Base-by-base conservation (phyloP, 2,888 invertebrate species). In the Andricus curvator region DNA sequence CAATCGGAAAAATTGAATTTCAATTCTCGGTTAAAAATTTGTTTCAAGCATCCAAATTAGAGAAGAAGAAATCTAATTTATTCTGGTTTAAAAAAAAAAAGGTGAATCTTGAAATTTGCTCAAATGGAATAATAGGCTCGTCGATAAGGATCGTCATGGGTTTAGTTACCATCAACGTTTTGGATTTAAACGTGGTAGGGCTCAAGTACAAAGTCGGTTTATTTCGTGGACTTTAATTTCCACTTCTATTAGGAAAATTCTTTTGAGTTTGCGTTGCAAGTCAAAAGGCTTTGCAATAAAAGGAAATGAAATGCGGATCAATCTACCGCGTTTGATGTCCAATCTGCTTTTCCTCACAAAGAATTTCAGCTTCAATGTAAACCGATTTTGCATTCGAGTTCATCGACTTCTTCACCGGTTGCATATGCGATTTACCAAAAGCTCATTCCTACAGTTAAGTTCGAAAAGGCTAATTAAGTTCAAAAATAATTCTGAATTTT, bases 341-440 rank as follows among this genome's bases (percentile, higher is more conserved):
- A 68, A 48, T 68, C 48, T 68, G 33, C 33, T 33, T 74, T 56
- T 9, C n/a, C 15, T n/a, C 51, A 56, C 56, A 33, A 33, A 74
- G 56, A 74, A 74, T 74, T 74, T 74, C 48, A 15, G 25, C 44
- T n/a, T 68, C 56, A 62, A 4, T 25, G 25, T 74, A 74, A 74
- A 74, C 74, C 74, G 56, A 74, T 51, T 74, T 56, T 56, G 51
- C 74, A 33, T 51, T 74, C 56, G 74, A 74, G 33, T 74, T 56
- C 51, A n/a, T 56, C n/a, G 56, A 25, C n/a, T 56, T 74, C 33
- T 56, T 74, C 33, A 74, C 51, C n/a, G 29, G 33, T 74, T 56
- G 33, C 33, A 37, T 74, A 29, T 56, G 17, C 74, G 13, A 74
- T 56, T 74, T n/a, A 56, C n/a, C 33, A 33, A 56, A 56, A 74